A percentile compares a stretch with the other conserved stretches of the same genome.
These are phyloP conservation scores for Peromyscus eremicus DNA, from an alignment of 2,797 vertebrate species.

Conservation along the genomic window DNA sequence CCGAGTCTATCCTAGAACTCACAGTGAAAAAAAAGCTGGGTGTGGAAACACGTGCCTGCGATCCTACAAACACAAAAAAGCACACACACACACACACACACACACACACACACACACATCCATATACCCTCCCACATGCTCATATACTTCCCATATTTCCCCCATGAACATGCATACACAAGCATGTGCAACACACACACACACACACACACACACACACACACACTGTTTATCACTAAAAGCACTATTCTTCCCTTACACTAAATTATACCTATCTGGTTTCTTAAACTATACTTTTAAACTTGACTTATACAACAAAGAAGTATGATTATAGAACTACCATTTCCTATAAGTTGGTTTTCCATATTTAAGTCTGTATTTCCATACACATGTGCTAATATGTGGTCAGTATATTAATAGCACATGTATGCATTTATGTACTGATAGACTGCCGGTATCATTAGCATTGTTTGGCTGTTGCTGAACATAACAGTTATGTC, in stretches of 20 bases:
- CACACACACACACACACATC: rapidly evolving
- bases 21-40: not conserved
- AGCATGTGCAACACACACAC: not conserved
- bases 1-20: not conserved
- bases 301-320: slow-evolving; percentile 13
- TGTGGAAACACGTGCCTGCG: not conserved
- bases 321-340: not conserved
- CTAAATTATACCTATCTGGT: not conserved
- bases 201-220: not conserved
- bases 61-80: not conserved
- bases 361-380: not conserved
- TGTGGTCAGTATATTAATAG: not conserved
- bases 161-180: not conserved
- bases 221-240: not conserved
- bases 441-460: not conserved
- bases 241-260: not conserved
- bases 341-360: not conserved
- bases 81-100: not conserved
- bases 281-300: slow-evolving; percentile 24
- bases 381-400: not conserved
- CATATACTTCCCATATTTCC: not conserved
- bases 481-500: not conserved
- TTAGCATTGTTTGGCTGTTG: not conserved
- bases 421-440: not conserved
- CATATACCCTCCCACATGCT: not conserved